Percentiles rank a stretch among this genome's conserved stretches.
phyloP scores from a whole-genome alignment of 2,113 vertebrate species.

The Cepphus grylle region DNA sequence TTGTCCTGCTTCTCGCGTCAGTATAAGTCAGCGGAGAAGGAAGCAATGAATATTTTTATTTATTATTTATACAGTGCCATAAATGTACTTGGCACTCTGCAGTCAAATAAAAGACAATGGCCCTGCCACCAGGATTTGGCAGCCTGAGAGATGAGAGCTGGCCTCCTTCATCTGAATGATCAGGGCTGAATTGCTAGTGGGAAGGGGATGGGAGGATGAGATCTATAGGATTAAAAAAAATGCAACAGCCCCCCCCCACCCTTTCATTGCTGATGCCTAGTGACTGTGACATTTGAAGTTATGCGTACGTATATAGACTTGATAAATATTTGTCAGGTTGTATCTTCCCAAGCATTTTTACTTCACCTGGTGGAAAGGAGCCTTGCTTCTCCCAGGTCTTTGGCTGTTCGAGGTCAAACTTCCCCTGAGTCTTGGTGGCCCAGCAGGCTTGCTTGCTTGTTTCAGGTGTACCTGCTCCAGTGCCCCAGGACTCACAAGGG shows the following conservation, averaged over 20 bases:
- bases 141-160: neutral
- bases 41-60: slow-evolving; percentile 45
- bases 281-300: neutral
- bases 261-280: neutral
- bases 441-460: neutral
- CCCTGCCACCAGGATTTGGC: neutral
- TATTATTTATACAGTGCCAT: slow-evolving; percentile 44
- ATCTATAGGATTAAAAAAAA: neutral
- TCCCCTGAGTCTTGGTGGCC: neutral
- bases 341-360: neutral
- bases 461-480: neutral
- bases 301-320: neutral
- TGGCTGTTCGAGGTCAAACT: neutral
- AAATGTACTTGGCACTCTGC: slow-evolving; percentile 35
- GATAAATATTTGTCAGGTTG: neutral
- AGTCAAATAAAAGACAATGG: slow-evolving; percentile 44
- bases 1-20: slow-evolving; percentile 25
- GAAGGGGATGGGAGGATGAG: neutral
- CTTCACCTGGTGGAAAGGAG: neutral
- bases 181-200: neutral
- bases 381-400: neutral
- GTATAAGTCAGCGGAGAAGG: neutral
- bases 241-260: neutral
- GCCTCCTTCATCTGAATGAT: neutral
- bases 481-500: neutral